A percentile compares a stretch with the other conserved stretches of the same genome.
Conservation (phyloP, 2,888 invertebrate genomes). For the Sinotaia quadrata region DNA sequence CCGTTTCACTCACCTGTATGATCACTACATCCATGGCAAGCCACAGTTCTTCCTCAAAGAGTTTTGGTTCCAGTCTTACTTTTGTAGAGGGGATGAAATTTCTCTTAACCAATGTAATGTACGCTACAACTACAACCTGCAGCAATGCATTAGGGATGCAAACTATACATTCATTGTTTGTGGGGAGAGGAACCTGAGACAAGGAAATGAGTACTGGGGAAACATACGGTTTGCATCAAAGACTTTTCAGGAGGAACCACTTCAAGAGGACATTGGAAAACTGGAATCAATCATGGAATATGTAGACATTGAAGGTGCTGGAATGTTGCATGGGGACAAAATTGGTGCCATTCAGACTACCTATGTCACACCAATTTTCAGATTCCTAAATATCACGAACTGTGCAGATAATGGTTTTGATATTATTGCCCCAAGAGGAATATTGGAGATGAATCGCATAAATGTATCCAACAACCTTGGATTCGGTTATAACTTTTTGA, state of each 20-base stretch:
- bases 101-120: slow-evolving; percentile 77
- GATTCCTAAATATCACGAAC: slow-evolving; percentile 84
- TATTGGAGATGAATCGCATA: slow-evolving; percentile 74
- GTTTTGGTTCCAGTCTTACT: slow-evolving; percentile 69
- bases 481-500: slow-evolving; percentile 89
- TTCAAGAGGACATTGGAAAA: slow-evolving; percentile 43
- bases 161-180: slow-evolving; percentile 94
- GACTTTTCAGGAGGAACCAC: slow-evolving; percentile 85
- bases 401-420: slow-evolving; percentile 94
- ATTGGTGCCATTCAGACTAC: slow-evolving; percentile 91
- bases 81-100: slow-evolving; percentile 72
- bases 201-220: slow-evolving; percentile 81
- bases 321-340: slow-evolving; percentile 94
- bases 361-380: slow-evolving; percentile 88
- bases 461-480: slow-evolving; percentile 83
- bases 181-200: slow-evolving; percentile 74
- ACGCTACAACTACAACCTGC: slow-evolving; percentile 85
- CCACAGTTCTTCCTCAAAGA: slow-evolving; percentile 68
- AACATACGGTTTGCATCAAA: slow-evolving; percentile 93
- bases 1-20: slow-evolving; percentile 76
- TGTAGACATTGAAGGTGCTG: slow-evolving; percentile 90
- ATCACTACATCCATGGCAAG: slow-evolving; percentile 67
- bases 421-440: slow-evolving; percentile 87
- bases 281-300: slow-evolving; percentile 84
- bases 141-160: slow-evolving; percentile 83